Conservation (phyloP, 2,888 invertebrate species). For the Drosophila hamatofila region DNA sequence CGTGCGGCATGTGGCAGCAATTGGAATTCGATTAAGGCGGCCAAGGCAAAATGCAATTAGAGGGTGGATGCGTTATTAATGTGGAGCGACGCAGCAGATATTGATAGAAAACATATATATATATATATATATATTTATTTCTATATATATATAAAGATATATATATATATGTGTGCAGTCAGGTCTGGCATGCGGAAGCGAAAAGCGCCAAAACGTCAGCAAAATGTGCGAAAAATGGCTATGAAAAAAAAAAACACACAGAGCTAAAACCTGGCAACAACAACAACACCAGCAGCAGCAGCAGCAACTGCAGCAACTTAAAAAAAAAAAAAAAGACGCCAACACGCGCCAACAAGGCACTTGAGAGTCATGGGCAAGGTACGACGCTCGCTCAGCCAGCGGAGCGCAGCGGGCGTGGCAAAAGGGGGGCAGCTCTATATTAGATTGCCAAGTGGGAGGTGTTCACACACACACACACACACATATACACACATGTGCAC, state of each 20-base stretch:
- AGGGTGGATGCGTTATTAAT: constrained; percentile 85
- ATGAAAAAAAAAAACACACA: constrained; percentile 25
- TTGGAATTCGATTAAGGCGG: constrained; percentile 74
- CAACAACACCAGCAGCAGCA: too few species aligned
- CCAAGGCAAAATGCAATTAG: constrained; percentile 83
- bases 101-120: constrained; percentile 37
- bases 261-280: constrained; percentile 2
- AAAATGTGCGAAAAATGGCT: constrained; percentile 69
- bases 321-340: constrained; percentile 27
- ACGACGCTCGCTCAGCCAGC: neutral
- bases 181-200: constrained; percentile 70
- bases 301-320: neutral
- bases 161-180: constrained; percentile 10
- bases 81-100: constrained; percentile 72
- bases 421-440: constrained; percentile 64
- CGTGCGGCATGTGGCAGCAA: constrained; percentile 45
- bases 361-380: constrained; percentile 27
- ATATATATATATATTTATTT: constrained; percentile 23
- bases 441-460: constrained; percentile 83
- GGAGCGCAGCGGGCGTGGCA: constrained; percentile 20
- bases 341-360: constrained; percentile 47
- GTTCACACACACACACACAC: constrained; percentile 60
- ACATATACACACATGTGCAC: neutral
- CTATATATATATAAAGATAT: constrained; percentile 16
- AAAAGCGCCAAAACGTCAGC: constrained; percentile 72